Conservation (phyloP, 1,140 invertebrate species). For the Triops cancriformis region DNA sequence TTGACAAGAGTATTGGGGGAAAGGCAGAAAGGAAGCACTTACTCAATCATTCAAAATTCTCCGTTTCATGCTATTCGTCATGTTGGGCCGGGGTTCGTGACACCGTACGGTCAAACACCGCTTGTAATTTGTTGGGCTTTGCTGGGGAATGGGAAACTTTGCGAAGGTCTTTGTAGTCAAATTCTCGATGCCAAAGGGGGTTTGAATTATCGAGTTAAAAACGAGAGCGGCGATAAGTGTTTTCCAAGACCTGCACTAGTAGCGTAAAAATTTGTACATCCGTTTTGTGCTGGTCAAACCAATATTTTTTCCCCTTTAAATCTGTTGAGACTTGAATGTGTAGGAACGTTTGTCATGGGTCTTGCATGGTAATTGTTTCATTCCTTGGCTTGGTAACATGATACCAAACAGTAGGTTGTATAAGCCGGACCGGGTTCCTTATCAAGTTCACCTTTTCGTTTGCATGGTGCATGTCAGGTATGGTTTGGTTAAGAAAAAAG, state of each 20-base stretch:
- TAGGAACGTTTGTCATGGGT: not conserved
- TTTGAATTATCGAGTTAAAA: not conserved
- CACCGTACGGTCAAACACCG: not conserved
- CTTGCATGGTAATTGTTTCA: slow-evolving; percentile 13
- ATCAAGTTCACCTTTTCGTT: not conserved
- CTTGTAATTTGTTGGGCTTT: not conserved
- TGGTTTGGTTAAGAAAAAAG: not conserved
- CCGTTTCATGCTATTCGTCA: not conserved
- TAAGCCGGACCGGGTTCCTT: not conserved
- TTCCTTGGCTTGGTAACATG: not conserved
- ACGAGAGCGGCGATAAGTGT: not conserved
- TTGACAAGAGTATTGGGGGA: not conserved
- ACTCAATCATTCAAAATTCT: not conserved
- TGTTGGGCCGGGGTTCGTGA: not conserved
- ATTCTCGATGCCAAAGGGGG: slow-evolving; percentile 6
- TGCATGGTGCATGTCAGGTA: not conserved
- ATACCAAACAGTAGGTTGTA: not conserved
- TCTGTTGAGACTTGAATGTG: not conserved
- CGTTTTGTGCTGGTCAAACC: not conserved
- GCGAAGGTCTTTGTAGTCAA: not conserved
- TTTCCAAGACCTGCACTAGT: not conserved
- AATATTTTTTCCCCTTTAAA: not conserved
- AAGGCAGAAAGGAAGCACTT: not conserved
- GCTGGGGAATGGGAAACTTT: not conserved
- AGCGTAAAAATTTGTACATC: not conserved